A percentile compares a stretch with the other conserved stretches of the same genome.
Evolutionary conservation across 2,113 vertebrate species (phyloP).

Genomic region (western clawed frog (Xenopus tropicalis)): UCB_Xtro_10.0 CM004448.2:22676501-22677000

Average conservation of each 20-base stretch:
- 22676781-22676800: background rate
- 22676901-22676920: slow-evolving; percentile 37
- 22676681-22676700: too few species aligned
- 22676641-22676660: too few species aligned
- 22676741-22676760: background rate
- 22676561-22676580: too few species aligned
- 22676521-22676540: too few species aligned
- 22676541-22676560: too few species aligned
- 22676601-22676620: too few species aligned
- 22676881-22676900: slow-evolving; percentile 40
- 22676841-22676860: slow-evolving; percentile 15
- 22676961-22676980: background rate
- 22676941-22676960: slow-evolving; percentile 26
- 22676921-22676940: slow-evolving; percentile 30
- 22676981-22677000: slow-evolving; percentile 21
- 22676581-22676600: too few species aligned
- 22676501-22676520: too few species aligned
- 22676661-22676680: too few species aligned
- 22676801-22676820: background rate
- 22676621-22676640: too few species aligned
- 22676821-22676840: background rate
- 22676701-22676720: too few species aligned
- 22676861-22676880: slow-evolving; percentile 33
- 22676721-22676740: too few species aligned
- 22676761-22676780: background rate